Base-by-base conservation (phyloP, 2,888 invertebrate species). In the Mesochorus sp. region DNA sequence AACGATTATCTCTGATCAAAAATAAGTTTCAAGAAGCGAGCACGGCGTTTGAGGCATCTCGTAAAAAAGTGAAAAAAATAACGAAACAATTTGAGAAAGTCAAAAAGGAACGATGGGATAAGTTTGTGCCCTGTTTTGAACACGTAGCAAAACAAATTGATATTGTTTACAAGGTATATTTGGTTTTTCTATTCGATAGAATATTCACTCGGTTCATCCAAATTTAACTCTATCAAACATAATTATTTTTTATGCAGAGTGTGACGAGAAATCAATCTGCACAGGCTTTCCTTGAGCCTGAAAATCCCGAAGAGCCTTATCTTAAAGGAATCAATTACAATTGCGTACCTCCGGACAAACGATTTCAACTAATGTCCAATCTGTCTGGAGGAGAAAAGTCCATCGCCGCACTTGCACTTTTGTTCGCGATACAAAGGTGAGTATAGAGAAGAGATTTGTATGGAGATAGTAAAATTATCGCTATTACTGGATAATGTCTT, bases 291-390 rank as follows among this genome's bases (percentile, higher is more conserved):
- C 93, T 99, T 55, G 97, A 97, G 3, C 97, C 99, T 2, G 99
- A 99, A 92, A 99, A 99, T 94, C 98, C 98, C 0, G 99, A 99
- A 92, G 99, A 99, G 92, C 99, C 99, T 0, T 99, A 99, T 92
- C 92, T 99, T 85, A 99, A 99, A 92, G 99, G 99, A 78, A 97
- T 99, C 84, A 98, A 98, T 92, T 99, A 99, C 92, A 99, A 99
- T 93, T 99, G 99, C 92, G 99, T 99, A 59, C 99, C 99, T 24
- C 99, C 99, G 1, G 99, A 99, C 51, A 98, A 99, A 94, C 94
- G 99, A 76, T 99, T 99, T 93, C 97, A 99, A 92, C 99, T 99
- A 21, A 99, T 99, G 99, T 98, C 98, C 87, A 99, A 99, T 93
- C 94, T 99, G 75, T 98, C 98, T 85, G 99, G 99, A 85, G 99